These are phyloP conservation scores for Pangasianodon hypophthalmus DNA, from an alignment of 2,113 vertebrate species.

Conservation along the genomic window DNA sequence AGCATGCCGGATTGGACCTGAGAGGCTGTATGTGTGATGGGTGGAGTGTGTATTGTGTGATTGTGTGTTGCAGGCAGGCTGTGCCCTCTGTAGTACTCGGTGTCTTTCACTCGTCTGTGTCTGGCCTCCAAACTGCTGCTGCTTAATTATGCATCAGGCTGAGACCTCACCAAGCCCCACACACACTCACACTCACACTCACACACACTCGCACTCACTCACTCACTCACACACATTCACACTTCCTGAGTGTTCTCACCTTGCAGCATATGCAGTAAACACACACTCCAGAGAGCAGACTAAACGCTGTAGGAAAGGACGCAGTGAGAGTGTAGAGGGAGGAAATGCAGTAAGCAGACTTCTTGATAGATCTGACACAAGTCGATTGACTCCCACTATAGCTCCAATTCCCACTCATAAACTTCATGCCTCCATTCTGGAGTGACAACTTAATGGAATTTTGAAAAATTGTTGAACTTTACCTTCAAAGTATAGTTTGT, in stretches of 20 bases:
- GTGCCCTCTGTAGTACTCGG: conserved; percentile 20
- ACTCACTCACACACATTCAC: neutral
- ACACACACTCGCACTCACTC: conserved; percentile 6
- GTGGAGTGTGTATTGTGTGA: conserved; percentile 35
- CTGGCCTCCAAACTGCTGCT: conserved; percentile 51
- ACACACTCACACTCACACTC: conserved; percentile 26
- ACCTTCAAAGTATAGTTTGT: neutral
- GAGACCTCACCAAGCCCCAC: conserved; percentile 42
- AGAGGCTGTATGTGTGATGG: conserved; percentile 31
- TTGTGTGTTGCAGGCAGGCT: conserved; percentile 6
- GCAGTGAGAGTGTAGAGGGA: neutral
- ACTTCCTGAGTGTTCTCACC: conserved; percentile 44
- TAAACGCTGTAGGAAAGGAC: conserved; percentile 15
- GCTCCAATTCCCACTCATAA: conserved; percentile 1
- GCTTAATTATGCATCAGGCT: conserved; percentile 67
- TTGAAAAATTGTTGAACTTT: conserved; percentile 27
- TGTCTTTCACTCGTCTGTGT: conserved; percentile 24
- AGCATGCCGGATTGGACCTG: conserved; percentile 5
- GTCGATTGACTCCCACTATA: conserved; percentile 7
- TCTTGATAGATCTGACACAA: conserved; percentile 21
- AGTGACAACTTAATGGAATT: conserved; percentile 38
- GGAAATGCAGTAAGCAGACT: conserved; percentile 16
- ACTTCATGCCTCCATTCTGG: conserved; percentile 5
- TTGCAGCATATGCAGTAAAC: conserved; percentile 25
- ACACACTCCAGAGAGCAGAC: conserved; percentile 37